phyloP scores from a whole-genome alignment of 2,888 invertebrate species.

The Liodrosophila aerea region DNA sequence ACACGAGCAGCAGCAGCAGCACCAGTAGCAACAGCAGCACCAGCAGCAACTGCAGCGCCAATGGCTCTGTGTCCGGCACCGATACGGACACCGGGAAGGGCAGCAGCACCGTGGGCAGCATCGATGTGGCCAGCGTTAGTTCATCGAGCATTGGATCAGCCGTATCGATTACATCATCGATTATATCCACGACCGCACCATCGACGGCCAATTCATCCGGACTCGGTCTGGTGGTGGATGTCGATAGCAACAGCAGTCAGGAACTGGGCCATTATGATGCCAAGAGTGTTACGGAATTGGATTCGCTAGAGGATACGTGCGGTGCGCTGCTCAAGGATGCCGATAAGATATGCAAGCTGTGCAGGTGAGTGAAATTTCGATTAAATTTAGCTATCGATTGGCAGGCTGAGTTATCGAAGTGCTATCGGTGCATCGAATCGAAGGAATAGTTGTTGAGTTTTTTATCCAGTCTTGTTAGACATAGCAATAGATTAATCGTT shows the following conservation, averaged over 20 bases:
- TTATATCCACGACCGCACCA: conserved; percentile 38
- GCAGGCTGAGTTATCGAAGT: too few relatives aligned
- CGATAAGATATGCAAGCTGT: conserved; percentile 86
- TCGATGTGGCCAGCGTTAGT: conserved; percentile 59
- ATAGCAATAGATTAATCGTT: too few relatives aligned
- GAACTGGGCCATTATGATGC: conserved; percentile 73
- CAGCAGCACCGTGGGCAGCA: conserved; percentile 56
- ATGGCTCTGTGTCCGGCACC: conserved; percentile 46
- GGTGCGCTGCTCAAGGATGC: conserved; percentile 75
- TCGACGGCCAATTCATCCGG: conserved; percentile 48
- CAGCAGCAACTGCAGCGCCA: conserved; percentile 36
- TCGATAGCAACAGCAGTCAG: conserved; percentile 62
- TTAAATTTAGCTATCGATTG: background rate
- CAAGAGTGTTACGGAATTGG: conserved; percentile 77
- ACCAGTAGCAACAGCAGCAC: conserved; percentile 39
- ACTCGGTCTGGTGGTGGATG: conserved; percentile 71
- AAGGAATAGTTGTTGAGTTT: too few relatives aligned
- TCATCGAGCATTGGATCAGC: conserved; percentile 61
- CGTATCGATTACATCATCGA: conserved; percentile 53
- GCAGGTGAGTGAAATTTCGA: conserved; percentile 84
- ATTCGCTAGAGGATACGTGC: conserved; percentile 82
- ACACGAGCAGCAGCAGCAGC: conserved; percentile 60
- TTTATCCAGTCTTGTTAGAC: too few relatives aligned
- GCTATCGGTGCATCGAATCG: too few relatives aligned
- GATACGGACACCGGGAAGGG: conserved; percentile 65